These are phyloP conservation scores for Gonioctena quinquepunctata DNA, from an alignment of 1,140 invertebrate genomes.

Conservation along the genomic window DNA sequence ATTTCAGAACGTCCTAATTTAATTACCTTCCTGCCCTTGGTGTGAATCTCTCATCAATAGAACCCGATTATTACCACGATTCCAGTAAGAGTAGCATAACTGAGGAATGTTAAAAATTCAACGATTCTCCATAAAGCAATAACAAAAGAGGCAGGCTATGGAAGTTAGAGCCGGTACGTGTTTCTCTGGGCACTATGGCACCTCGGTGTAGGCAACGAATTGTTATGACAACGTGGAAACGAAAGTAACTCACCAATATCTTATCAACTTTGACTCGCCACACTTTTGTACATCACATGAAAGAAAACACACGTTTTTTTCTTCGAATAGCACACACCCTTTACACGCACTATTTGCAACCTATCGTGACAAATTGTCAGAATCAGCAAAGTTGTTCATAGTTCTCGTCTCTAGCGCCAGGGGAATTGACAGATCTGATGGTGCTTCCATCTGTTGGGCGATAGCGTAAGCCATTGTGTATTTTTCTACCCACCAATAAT, in stretches of 20 bases:
- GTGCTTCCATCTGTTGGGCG: too few species aligned
- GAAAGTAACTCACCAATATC: constrained; percentile 28
- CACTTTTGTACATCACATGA: constrained; percentile 36
- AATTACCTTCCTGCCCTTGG: constrained; percentile 8
- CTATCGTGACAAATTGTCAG: constrained; percentile 40
- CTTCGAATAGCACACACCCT: constrained; percentile 38
- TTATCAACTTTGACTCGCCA: constrained; percentile 21
- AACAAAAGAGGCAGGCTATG: constrained; percentile 25
- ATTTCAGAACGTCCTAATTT: constrained; percentile 20
- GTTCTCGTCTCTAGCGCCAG: constrained; percentile 3
- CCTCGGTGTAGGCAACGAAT: constrained; percentile 12
- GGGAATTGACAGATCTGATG: too few species aligned
- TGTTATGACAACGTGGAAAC: neutral
- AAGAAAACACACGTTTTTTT: constrained; percentile 29
- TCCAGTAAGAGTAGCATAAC: too few species aligned
- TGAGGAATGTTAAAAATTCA: too few species aligned
- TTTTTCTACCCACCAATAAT: too few species aligned
- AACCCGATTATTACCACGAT: neutral
- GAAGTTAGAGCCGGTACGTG: constrained; percentile 34
- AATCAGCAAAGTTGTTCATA: constrained; percentile 25
- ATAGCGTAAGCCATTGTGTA: too few species aligned
- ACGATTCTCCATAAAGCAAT: neutral
- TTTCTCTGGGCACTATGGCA: constrained; percentile 30
- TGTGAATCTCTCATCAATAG: neutral
- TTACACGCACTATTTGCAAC: constrained; percentile 34